Evolutionary conservation across 2,797 vertebrate species (phyloP), one percentile per base, ranked within the genome.

Genomic region (Hapalemur alaotrensis): DNA sequence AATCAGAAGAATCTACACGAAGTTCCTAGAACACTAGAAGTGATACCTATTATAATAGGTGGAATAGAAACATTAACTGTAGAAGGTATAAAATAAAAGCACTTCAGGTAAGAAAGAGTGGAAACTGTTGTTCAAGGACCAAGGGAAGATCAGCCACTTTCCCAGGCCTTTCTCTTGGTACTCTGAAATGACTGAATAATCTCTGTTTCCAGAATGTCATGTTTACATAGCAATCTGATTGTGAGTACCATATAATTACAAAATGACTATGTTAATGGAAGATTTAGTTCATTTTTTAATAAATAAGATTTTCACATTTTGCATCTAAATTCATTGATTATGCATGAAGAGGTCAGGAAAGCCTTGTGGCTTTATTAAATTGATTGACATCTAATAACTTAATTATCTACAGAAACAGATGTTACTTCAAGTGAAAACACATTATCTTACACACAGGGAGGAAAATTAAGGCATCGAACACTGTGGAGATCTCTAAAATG

Each of bases 351-450:
- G 95, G 96, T 94, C 97, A 63, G 6, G 85, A 98, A 98, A 97
- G 87, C 97, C 97, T 98, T 95, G 95, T 50, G 4, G 73, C 52
- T 59, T 98, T 98, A 98, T 98, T 96, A 92, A 98, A 98, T 98
- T 98, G 98, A 98, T 98, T 82, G 67, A 70, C 96, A 97, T 97
- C 95, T 98, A 98, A 98, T 98, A 98, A 98, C 96, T 98, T 99
- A 98, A 98, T 98, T 98, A 98, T 97, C 96, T 98, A 89, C 94
- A 98, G 63, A 98, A 98, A 98, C 97, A 98, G 98, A 98, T 98
- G 98, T 98, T 97, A 54, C 97, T 98, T 98, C 91, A 93, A 97
- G 13, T 95, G 97, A 98, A 98, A 50, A 11, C 93, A 98, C 97
- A 98, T 98, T 98, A 97, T 54, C 54, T 97, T 98, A 95, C 95